phyloP scores from a whole-genome alignment of 92 coral and sea anemone genomes.

The Plumapathes pennacea region DNA sequence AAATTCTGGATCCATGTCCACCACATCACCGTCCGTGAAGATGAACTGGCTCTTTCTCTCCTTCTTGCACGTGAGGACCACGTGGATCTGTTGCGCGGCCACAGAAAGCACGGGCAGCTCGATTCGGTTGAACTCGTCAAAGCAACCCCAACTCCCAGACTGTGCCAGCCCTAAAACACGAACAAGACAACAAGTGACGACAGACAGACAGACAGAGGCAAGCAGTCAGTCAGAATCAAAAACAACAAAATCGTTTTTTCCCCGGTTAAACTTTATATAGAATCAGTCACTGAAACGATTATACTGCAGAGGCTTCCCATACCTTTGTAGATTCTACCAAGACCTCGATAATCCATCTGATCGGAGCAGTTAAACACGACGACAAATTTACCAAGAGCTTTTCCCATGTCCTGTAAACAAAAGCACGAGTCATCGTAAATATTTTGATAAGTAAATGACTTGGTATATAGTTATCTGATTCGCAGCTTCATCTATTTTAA shows the following conservation, averaged over 20 bases:
- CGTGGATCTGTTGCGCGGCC: slow-evolving; percentile 99
- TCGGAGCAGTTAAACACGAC: slow-evolving; percentile 98
- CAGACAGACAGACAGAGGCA: not conserved
- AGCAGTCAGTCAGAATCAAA: not conserved
- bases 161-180: slow-evolving; percentile 80
- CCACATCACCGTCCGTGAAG: slow-evolving; percentile 97
- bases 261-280: not conserved
- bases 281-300: not conserved
- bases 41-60: slow-evolving; percentile 85
- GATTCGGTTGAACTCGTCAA: slow-evolving; percentile 98
- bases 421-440: too few species aligned
- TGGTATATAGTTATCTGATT: too few species aligned
- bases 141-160: slow-evolving; percentile 99
- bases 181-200: too few species aligned
- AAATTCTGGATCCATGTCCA: slow-evolving; percentile 96
- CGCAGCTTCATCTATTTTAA: too few species aligned
- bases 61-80: slow-evolving; percentile 96
- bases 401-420: slow-evolving; percentile 86
- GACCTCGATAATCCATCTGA: slow-evolving; percentile 98
- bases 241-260: too few species aligned
- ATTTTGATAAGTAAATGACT: too few species aligned
- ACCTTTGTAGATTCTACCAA: slow-evolving; percentile 98
- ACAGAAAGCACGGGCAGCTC: slow-evolving; percentile 99
- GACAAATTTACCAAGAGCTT: slow-evolving; percentile 96
- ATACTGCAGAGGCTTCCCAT: too few species aligned